Evolutionary conservation across 2,888 invertebrate genomes (phyloP), one percentile per base, ranked within the genome.

Genomic region (Ectropis crepuscularia): DNA sequence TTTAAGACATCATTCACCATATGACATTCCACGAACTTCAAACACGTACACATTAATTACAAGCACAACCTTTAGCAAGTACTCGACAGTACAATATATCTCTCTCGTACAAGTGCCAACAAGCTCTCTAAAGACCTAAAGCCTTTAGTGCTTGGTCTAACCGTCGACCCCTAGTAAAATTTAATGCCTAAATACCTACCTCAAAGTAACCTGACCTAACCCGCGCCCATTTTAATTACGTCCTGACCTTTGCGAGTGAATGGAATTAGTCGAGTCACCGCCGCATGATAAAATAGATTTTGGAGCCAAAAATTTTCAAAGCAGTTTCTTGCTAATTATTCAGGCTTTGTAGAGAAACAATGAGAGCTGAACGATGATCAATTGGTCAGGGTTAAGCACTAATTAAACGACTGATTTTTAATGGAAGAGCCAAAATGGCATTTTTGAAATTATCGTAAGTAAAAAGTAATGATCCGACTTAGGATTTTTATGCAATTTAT

Each of bases 211-310:
- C 63, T 48, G 51, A 59, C 50, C 46, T 55, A 50, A 45, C 47
- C 45, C 51, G 51, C 12, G n/a, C 54, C 46, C 16, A 57, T 57
- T 60, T 46, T 57, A 64, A 57, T 64, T 60, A 64, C 41, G 16
- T 8, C 12, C 57, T 48, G 64, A 65, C 64, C 64, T 65, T 61
- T 60, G 48, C 60, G 39, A 61, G 12, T 61, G 36, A 61, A 57
- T 65, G 43, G 57, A 61, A 64, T 39, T 9, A 38, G 64, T 38
- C 64, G 5, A 53, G 38, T 61, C 53, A 61, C 49, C 57, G 45
- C 49, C 57, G 45, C 9, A 10, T 47, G 43, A 60, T 54, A 9
- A 41, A 63, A 59, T 51, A 11, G 45, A 63, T 57, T 61, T 60
- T 45, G 12, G 11, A 36, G 36, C 10, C 49, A 48, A 39, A 51